These are phyloP conservation scores for Aleiodes alternator DNA, from an alignment of 2,888 invertebrate genomes.

Conservation along the genomic window DNA sequence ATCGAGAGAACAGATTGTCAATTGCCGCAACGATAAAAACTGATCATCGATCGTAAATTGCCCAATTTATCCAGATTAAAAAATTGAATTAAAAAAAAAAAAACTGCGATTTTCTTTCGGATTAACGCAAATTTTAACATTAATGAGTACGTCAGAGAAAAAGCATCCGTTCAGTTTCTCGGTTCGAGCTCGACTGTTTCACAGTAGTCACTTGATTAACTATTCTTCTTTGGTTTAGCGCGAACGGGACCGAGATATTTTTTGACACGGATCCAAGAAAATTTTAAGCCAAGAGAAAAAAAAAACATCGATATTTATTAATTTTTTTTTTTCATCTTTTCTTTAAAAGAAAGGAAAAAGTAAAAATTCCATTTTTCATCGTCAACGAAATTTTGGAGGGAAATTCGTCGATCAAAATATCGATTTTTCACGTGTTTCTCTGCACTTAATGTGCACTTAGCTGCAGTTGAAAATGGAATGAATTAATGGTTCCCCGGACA, in stretches of 20 bases:
- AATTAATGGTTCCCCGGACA: slow-evolving; percentile 54
- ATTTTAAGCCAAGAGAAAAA: slow-evolving; percentile 19
- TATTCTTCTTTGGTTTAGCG: slow-evolving; percentile 65
- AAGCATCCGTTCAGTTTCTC: slow-evolving; percentile 65
- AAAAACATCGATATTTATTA: background rate
- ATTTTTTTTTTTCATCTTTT: background rate
- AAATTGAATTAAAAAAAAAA: background rate
- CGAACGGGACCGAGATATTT: slow-evolving; percentile 59
- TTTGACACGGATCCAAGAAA: slow-evolving; percentile 61
- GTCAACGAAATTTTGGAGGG: no score
- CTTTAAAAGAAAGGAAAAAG: no score
- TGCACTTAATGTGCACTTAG: background rate
- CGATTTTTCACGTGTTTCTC: no score
- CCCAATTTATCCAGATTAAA: background rate
- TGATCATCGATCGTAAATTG: background rate
- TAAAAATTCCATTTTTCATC: no score
- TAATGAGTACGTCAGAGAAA: slow-evolving; percentile 42
- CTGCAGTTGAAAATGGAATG: background rate
- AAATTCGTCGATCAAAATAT: no score
- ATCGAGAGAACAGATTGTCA: background rate
- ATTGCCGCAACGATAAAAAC: background rate
- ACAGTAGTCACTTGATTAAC: slow-evolving; percentile 52
- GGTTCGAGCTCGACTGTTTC: slow-evolving; percentile 69
- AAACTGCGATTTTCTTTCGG: slow-evolving; percentile 52
- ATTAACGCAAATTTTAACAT: slow-evolving; percentile 34